phyloP scores from a whole-genome alignment of 92 coral and sea anemone species.

The Phymanthus crucifer region DNA sequence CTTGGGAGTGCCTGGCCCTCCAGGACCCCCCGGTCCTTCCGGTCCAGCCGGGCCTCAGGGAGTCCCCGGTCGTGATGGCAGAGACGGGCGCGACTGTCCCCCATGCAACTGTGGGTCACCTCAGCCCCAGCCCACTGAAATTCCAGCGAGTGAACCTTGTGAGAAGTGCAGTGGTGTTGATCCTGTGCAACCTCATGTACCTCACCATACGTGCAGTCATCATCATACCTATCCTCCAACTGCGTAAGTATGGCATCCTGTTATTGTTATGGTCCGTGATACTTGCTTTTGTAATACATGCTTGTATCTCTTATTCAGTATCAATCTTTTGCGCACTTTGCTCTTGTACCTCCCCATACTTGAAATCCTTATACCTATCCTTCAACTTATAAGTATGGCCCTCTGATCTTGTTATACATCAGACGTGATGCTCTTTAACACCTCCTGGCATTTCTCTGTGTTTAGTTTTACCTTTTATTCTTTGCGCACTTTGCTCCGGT shows the following conservation, averaged over 20 bases:
- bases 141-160: constrained; percentile 11
- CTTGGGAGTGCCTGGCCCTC: constrained; percentile 54
- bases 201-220: constrained; percentile 29
- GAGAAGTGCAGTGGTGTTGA: constrained; percentile 8
- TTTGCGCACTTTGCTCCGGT: too few relatives aligned
- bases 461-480: too few relatives aligned
- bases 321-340: neutral
- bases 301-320: neutral
- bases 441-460: too few relatives aligned
- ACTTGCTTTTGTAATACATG: too few relatives aligned
- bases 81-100: constrained; percentile 78
- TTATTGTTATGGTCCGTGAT: neutral
- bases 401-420: too few relatives aligned
- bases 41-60: constrained; percentile 82
- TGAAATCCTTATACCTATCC: too few relatives aligned
- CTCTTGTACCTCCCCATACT: neutral
- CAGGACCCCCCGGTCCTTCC: constrained; percentile 84
- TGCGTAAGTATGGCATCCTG: neutral
- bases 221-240: neutral
- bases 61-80: constrained; percentile 86
- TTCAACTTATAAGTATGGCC: too few relatives aligned
- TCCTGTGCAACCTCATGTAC: constrained; percentile 17
- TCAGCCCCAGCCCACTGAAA: constrained; percentile 11
- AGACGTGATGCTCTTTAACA: too few relatives aligned
- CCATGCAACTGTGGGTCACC: constrained; percentile 62